Base-by-base conservation (phyloP, 2,888 invertebrate species). In the Meteorus colon region DNA sequence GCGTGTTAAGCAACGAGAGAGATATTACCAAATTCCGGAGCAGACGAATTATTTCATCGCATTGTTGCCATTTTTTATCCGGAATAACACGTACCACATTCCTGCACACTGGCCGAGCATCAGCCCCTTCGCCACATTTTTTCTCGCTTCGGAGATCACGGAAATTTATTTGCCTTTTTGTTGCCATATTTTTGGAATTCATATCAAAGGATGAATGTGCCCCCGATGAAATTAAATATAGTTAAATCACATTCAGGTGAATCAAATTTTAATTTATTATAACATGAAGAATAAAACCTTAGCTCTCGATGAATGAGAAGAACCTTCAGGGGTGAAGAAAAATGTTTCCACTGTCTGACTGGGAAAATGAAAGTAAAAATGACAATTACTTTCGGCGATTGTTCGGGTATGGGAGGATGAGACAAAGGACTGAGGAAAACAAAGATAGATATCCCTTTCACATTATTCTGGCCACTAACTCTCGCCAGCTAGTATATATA, bases 11-110 rank as follows among this genome's bases (percentile, higher is more conserved):
- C n/a, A 16, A 60, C 48, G 41, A 34, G 37, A 73, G 74, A 74
- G 63, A 74, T 77, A 79, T 78, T 77, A 79, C 72, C 55, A 60
- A 73, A 79, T 77, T 77, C 75, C 78, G 37, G 55, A 76, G 73
- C 65, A 73, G 74, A 67, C 75, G 72, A 74, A 79, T 79, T 78
- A 77, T 55, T 75, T 72, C 65, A 71, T 72, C 74, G 55, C 73
- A 68, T 74, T 77, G 73, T 73, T 73, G 60, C 48, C 63, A 55
- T 19, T 59, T 67, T 74, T 67, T 74, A 66, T 74, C 48, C 59
- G 59, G 59, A 31, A 27, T 27, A 71, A 73, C 55, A 65, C 70
- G 59, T 41, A 45, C 45, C 67, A 60, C 71, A 72, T 75, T 65
- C 66, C 75, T 66, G n/a, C 37, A 63, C 63, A 48, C 71, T 51